phyloP scores from a whole-genome alignment of 2,113 vertebrate species.

The Phaethon lepturus region DNA sequence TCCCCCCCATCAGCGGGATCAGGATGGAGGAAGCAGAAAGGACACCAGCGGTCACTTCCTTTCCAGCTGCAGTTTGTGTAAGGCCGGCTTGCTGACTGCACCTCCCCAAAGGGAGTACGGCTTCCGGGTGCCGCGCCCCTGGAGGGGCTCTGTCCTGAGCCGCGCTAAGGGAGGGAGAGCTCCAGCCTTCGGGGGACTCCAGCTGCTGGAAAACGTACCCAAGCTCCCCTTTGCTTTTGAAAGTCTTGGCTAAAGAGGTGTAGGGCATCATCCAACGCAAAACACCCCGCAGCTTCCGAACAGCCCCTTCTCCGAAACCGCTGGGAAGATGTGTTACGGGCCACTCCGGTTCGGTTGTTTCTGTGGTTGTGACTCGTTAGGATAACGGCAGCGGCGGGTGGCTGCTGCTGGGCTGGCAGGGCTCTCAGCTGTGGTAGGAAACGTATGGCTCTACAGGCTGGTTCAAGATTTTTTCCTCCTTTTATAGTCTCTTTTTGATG shows the following conservation, averaged over 20 bases:
- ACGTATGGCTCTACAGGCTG: background rate
- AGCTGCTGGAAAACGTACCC: background rate
- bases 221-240: background rate
- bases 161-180: background rate
- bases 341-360: background rate
- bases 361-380: background rate
- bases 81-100: background rate
- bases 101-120: background rate
- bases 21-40: background rate
- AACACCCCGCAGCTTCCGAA: background rate
- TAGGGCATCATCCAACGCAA: background rate
- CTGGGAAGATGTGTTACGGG: background rate
- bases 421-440: background rate
- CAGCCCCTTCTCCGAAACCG: background rate
- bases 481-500: background rate
- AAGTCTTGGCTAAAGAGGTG: background rate
- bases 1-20: accelerated
- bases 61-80: background rate
- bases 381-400: background rate
- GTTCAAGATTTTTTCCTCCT: background rate
- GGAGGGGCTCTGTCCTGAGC: background rate
- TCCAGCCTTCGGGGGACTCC: background rate
- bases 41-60: background rate
- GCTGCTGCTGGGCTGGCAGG: background rate
- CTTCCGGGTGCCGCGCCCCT: background rate